Percentiles rank a stretch among this genome's conserved stretches.
Evolutionary conservation across 2,888 invertebrate species (phyloP).

Genomic region (Sarcophaga subvicina): DNA sequence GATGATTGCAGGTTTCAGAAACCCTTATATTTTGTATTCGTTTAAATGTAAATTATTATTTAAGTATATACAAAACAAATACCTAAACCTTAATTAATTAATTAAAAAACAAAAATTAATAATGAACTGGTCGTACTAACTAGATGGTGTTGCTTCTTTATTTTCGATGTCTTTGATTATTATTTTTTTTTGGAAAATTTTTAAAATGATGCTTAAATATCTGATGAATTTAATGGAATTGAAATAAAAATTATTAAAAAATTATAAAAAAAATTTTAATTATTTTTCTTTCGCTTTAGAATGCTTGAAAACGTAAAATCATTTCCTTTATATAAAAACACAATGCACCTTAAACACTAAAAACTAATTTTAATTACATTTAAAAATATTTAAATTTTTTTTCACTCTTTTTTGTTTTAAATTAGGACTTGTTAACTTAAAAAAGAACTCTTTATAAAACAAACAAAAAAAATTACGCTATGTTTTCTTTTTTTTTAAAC

Average conservation of each 20-base stretch:
- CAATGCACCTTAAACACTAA: conserved; percentile 65
- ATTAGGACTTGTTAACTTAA: conserved; percentile 68
- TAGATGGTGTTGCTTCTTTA: conserved; percentile 24
- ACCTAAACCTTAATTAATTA: conserved; percentile 66
- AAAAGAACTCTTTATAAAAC: not conserved
- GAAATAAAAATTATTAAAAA: conserved; percentile 31
- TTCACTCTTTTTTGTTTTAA: conserved; percentile 26
- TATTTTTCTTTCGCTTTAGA: conserved; percentile 32
- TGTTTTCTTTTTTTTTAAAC: conserved; percentile 15
- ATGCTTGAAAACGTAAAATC: conserved; percentile 36
- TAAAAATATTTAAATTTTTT: conserved; percentile 13
- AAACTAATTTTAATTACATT: conserved; percentile 19
- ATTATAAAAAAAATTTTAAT: conserved; percentile 12
- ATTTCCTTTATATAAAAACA: conserved; percentile 40
- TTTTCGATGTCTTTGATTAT: conserved; percentile 47
- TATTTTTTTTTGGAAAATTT: conserved; percentile 18
- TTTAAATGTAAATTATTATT: conserved; percentile 9
- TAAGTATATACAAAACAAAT: conserved; percentile 57
- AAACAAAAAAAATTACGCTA: conserved; percentile 60
- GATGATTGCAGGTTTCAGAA: too few relatives aligned
- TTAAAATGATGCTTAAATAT: conserved; percentile 64
- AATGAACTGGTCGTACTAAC: conserved; percentile 62
- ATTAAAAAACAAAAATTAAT: conserved; percentile 31
- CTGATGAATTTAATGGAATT: conserved; percentile 59
- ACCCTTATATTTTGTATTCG: not conserved